Base-by-base conservation (phyloP, 2,113 vertebrate species). In the Bufo gargarizans region DNA sequence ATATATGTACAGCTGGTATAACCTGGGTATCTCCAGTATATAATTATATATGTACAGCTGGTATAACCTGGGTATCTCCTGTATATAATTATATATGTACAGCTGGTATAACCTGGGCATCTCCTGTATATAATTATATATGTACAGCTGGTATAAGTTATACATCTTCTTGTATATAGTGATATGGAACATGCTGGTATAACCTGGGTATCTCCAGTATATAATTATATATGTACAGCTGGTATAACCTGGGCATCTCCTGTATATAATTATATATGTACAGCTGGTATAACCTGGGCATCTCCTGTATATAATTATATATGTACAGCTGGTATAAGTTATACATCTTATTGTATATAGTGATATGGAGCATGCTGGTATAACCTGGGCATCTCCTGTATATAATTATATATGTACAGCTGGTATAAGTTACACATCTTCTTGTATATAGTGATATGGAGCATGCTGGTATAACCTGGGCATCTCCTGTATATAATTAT, bases 251-350 rank as follows among this genome's bases (percentile, higher is more conserved):
- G 33, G 71, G 71, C 4, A 2, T 8, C 0, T 47, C 20, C 19
- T 6, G 5, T 53, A 6, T 6, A 12, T 43, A 20, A 4, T 5
- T 33, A 33, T 33, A 33, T 33, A 33, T 33, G 33, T 33, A 33
- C 33, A 33, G 20, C 33, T 14, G 45, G 72, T 76, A 76, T 76
- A 76, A 76, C 72, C 69, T 72, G 43, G 33, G 33, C 33, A 33
- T 33, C 33, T 33, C 33, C 33, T 33, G 43, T 14, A 72, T 72
- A 61, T 61, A 61, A 61, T 19, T 33, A 45, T 72, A 74, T 74
- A 74, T 47, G 71, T 74, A 47, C 43, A 74, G 43, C 71, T 22
- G 71, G 71, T 74, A 74, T 74, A 74, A 47, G n/a, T 58, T 22
- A 69, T 69, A 9, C 10, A 9, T 22, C 9, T 67, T 63, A 19